Conservation (phyloP, 2,113 vertebrate genomes). For the Actenoides hombroni region DNA sequence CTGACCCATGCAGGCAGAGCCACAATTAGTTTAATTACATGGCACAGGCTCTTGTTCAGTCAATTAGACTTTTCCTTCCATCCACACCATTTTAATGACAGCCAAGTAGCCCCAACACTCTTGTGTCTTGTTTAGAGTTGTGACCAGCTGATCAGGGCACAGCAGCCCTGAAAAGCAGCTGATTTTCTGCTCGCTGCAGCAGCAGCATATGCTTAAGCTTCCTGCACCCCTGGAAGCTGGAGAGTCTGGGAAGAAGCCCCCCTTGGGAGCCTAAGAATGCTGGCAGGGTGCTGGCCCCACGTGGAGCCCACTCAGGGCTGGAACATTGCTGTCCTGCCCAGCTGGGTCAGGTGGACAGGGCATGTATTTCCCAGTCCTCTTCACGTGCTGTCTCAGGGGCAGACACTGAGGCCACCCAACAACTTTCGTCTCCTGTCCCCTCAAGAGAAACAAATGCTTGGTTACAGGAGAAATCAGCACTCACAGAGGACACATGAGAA, state of each 20-base stretch:
- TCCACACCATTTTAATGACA: conserved; percentile 51
- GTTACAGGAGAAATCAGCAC: background rate
- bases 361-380: background rate
- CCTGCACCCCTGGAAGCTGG: rapidly evolving
- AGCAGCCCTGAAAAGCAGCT: background rate
- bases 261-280: background rate
- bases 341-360: background rate
- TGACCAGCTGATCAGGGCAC: background rate
- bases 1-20: conserved; percentile 46
- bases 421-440: background rate
- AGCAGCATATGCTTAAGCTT: background rate
- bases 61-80: conserved; percentile 52
- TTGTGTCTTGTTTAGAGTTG: background rate
- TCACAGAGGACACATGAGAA: background rate
- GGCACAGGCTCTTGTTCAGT: conserved; percentile 23
- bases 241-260: background rate
- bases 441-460: background rate
- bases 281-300: background rate
- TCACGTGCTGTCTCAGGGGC: background rate
- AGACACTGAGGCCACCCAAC: background rate
- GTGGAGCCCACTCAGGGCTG: background rate
- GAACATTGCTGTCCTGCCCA: background rate
- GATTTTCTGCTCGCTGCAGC: background rate
- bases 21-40: conserved; percentile 51
- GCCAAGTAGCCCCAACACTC: background rate